These are phyloP conservation scores for Timema podura DNA, from an alignment of 2,888 invertebrate species.

Conservation along the genomic window DNA sequence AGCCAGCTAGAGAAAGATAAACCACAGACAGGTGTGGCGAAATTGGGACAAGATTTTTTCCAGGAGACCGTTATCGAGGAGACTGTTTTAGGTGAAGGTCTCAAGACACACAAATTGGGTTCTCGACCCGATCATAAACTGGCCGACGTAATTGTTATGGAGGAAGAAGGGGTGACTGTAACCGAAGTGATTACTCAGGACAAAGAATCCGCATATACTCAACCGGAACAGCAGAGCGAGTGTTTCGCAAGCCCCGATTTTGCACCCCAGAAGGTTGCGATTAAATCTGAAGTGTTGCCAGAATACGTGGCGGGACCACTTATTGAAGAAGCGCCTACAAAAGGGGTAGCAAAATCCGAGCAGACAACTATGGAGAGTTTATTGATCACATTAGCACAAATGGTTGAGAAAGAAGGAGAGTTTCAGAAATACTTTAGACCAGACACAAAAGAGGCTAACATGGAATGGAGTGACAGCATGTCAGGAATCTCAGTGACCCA, in stretches of 20 bases:
- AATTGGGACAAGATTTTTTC: slow-evolving; percentile 44
- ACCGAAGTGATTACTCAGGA: slow-evolving; percentile 50
- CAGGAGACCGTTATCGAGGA: slow-evolving; percentile 53
- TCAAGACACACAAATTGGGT: slow-evolving; percentile 45
- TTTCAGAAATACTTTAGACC: slow-evolving; percentile 40
- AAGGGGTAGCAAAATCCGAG: slow-evolving; percentile 30
- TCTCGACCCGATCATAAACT: slow-evolving; percentile 44
- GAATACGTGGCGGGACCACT: slow-evolving; percentile 44
- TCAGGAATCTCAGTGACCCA: slow-evolving; percentile 41
- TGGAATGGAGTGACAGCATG: slow-evolving; percentile 41
- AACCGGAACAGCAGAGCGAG: slow-evolving; percentile 42
- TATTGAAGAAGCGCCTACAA: slow-evolving; percentile 38
- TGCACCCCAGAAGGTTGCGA: slow-evolving; percentile 48
- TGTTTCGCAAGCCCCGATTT: slow-evolving; percentile 48
- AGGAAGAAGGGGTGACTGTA: slow-evolving; percentile 49
- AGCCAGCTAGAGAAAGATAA: slow-evolving; percentile 46
- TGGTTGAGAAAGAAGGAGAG: slow-evolving; percentile 33
- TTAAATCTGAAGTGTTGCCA: slow-evolving; percentile 48
- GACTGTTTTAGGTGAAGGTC: slow-evolving; percentile 53
- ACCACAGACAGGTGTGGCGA: slow-evolving; percentile 46
- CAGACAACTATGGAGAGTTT: slow-evolving; percentile 37
- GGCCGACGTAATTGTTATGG: slow-evolving; percentile 45
- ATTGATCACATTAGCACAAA: slow-evolving; percentile 34
- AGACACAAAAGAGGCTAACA: slow-evolving; percentile 41
- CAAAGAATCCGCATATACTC: slow-evolving; percentile 48